phyloP scores from a whole-genome alignment of 2,113 vertebrate species.

The Zosterops japonicus region DNA sequence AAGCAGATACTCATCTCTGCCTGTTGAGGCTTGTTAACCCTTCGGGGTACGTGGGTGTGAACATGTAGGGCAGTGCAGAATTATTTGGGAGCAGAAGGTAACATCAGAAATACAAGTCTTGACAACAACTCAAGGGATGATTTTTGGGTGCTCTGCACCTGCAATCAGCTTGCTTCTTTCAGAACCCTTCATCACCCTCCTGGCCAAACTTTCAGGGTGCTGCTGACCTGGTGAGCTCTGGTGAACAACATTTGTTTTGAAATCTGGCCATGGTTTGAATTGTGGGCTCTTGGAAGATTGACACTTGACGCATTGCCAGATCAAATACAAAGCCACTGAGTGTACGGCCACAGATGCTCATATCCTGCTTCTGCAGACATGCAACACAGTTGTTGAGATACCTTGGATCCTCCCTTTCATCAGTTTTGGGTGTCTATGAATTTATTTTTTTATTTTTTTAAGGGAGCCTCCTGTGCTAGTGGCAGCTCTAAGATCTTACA shows the following conservation, averaged over 20 bases:
- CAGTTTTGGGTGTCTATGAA: not conserved
- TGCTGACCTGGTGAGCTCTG: not conserved
- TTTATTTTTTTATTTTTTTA: not conserved
- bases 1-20: slow-evolving; percentile 36
- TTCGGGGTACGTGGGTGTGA: not conserved
- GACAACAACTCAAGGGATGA: not conserved
- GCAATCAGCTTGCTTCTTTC: not conserved
- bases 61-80: not conserved
- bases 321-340: not conserved
- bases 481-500: not conserved
- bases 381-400: not conserved
- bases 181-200: not conserved
- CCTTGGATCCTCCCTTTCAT: not conserved
- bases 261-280: not conserved
- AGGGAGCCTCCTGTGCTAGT: not conserved
- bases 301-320: not conserved
- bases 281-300: not conserved
- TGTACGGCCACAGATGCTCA: not conserved
- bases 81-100: slow-evolving; percentile 4
- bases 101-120: not conserved
- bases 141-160: not conserved
- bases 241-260: not conserved
- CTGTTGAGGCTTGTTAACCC: slow-evolving; percentile 29
- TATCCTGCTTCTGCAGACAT: not conserved
- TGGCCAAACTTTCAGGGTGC: not conserved